A percentile compares a stretch with the other conserved stretches of the same genome.
Evolutionary conservation across 2,797 vertebrate genomes (phyloP).

Genomic region (Acanthurus tractus): DNA sequence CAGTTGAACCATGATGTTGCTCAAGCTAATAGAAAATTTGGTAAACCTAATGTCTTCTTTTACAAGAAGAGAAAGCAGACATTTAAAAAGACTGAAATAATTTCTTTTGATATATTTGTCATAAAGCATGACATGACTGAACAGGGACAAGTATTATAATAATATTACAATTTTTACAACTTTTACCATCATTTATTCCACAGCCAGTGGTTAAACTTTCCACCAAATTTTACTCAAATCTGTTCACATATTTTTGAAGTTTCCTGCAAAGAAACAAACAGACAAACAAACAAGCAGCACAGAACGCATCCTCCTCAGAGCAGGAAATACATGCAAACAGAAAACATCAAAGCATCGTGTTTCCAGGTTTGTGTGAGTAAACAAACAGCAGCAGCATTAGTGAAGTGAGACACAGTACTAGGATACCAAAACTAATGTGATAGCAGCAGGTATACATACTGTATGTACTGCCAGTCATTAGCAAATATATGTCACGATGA

Average conservation of each 20-base stretch:
- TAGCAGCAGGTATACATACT: neutral
- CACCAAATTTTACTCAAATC: neutral
- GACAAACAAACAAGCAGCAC: neutral
- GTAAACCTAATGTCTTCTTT: no score
- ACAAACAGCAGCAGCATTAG: constrained; percentile 18
- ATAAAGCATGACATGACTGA: no score
- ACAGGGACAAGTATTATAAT: no score
- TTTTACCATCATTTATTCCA: neutral
- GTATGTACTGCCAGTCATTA: no score
- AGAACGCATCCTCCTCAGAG: neutral
- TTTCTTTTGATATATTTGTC: no score
- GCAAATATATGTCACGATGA: neutral
- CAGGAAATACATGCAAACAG: constrained; percentile 16
- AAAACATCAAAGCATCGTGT: constrained; percentile 29
- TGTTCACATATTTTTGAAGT: neutral
- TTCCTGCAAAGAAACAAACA: constrained; percentile 1
- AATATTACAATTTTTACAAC: no score
- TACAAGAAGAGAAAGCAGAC: no score
- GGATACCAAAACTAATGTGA: neutral
- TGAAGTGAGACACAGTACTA: neutral
- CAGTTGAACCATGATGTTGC: no score
- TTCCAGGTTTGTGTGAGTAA: constrained; percentile 23
- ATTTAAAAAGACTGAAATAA: no score
- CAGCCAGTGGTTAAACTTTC: neutral
- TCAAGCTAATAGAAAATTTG: no score